phyloP scores from a whole-genome alignment of 2,888 invertebrate genomes.

The Panopea generosa region DNA sequence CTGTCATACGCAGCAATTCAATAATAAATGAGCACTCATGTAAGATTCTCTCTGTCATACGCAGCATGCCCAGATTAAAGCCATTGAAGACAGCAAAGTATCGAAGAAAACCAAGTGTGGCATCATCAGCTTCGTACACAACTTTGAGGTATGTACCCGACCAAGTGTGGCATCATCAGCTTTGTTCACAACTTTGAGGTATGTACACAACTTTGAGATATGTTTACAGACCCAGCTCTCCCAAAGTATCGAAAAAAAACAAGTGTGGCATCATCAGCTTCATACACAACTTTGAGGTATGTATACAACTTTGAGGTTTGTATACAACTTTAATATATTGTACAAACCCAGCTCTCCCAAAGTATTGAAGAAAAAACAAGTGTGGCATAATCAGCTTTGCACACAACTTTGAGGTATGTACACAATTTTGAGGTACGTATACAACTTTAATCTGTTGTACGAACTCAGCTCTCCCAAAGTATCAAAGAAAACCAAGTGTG shows the following conservation, averaged over 20 bases:
- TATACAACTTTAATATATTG: no score
- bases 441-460: no score
- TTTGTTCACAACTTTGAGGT: no score
- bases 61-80: conserved; percentile 89
- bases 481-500: conserved; percentile 92
- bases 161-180: conserved; percentile 95
- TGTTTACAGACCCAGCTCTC: no score
- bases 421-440: no score
- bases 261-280: conserved; percentile 96
- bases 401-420: conserved; percentile 92
- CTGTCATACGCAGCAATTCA: no score
- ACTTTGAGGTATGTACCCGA: conserved; percentile 92
- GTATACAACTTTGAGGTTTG: no score
- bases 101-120: conserved; percentile 93
- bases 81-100: conserved; percentile 92
- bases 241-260: conserved; percentile 90
- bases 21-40: no score
- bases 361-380: conserved; percentile 91
- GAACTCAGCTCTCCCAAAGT: no score
- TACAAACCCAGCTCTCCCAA: no score
- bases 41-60: no score
- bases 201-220: no score
- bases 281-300: conserved; percentile 93
- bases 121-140: conserved; percentile 94
- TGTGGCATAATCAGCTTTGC: conserved; percentile 96